Percentiles rank a stretch among this genome's conserved stretches.
Conservation (phyloP, 1,140 invertebrate species). For the Ips typographus region DNA sequence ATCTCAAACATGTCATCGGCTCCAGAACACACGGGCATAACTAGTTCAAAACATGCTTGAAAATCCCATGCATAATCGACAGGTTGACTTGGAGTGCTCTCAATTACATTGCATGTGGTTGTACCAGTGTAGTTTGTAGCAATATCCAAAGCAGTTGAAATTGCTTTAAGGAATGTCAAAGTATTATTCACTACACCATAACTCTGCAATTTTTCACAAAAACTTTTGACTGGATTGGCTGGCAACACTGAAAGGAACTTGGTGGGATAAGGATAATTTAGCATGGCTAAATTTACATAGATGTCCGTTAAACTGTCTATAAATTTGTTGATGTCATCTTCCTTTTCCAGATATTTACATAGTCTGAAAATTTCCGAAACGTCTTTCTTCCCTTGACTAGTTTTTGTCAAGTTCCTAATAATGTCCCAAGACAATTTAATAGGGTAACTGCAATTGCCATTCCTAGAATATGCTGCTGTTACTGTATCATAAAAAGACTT, state of each 20-base stretch:
- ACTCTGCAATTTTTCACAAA: slow-evolving; percentile 56
- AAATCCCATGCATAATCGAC: slow-evolving; percentile 75
- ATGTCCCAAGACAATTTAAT: slow-evolving; percentile 79
- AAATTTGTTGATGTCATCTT: slow-evolving; percentile 58
- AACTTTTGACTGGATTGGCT: slow-evolving; percentile 73
- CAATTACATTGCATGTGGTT: slow-evolving; percentile 64
- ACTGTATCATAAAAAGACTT: slow-evolving; percentile 76
- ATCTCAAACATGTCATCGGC: slow-evolving; percentile 86
- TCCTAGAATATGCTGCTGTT: slow-evolving; percentile 71
- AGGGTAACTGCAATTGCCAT: slow-evolving; percentile 69
- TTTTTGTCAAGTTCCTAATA: slow-evolving; percentile 53
- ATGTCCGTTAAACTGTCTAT: slow-evolving; percentile 65
- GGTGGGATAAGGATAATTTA: slow-evolving; percentile 87
- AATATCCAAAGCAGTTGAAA: slow-evolving; percentile 71
- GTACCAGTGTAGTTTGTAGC: slow-evolving; percentile 84
- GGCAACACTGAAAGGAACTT: slow-evolving; percentile 82
- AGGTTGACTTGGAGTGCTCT: slow-evolving; percentile 55
- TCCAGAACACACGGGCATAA: slow-evolving; percentile 87
- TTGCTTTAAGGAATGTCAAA: slow-evolving; percentile 59
- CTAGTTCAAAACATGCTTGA: slow-evolving; percentile 86
- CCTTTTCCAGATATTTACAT: slow-evolving; percentile 66
- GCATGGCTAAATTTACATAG: slow-evolving; percentile 84
- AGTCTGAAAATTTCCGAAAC: slow-evolving; percentile 71
- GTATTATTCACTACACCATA: slow-evolving; percentile 44
- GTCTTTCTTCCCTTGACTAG: slow-evolving; percentile 54